A percentile compares a stretch with the other conserved stretches of the same genome.
Conservation (phyloP, 2,888 invertebrate genomes). For the Agrotis puta region DNA sequence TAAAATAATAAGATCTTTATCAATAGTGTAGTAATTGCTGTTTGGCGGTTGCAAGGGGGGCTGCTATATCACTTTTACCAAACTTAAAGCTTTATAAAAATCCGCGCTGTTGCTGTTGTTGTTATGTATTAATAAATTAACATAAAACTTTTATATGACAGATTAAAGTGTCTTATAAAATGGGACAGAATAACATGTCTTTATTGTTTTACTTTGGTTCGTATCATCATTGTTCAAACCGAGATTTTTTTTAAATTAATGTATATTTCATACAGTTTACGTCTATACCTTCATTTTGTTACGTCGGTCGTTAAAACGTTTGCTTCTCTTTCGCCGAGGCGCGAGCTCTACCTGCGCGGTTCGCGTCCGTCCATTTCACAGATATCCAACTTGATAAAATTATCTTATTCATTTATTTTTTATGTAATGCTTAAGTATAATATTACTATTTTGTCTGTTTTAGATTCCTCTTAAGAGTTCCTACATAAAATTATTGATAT, state of each 20-base stretch:
- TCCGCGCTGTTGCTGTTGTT: neutral
- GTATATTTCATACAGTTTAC: neutral
- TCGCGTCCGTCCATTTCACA: slow-evolving; percentile 27
- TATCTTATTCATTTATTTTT: slow-evolving; percentile 20
- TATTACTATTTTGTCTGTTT: slow-evolving; percentile 7
- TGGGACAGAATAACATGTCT: no score
- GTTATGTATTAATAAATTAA: no score
- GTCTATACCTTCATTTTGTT: slow-evolving; percentile 6
- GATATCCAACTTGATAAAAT: slow-evolving; percentile 35
- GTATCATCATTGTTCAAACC: no score
- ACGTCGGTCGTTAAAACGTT: neutral
- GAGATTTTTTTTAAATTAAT: no score
- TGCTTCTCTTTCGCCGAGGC: slow-evolving; percentile 23
- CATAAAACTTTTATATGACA: no score
- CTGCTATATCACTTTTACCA: neutral
- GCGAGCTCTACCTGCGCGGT: slow-evolving; percentile 35
- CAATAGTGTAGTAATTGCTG: neutral
- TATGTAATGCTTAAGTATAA: neutral
- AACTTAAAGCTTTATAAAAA: neutral
- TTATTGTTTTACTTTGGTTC: no score
- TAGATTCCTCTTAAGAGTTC: slow-evolving; percentile 9
- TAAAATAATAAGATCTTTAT: neutral
- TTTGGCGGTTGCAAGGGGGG: slow-evolving; percentile 1
- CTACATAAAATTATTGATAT: neutral
- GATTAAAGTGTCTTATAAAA: neutral